Evolutionary conservation across 2,113 vertebrate genomes (phyloP).

Genomic region (Oreamnos americanus): DNA sequence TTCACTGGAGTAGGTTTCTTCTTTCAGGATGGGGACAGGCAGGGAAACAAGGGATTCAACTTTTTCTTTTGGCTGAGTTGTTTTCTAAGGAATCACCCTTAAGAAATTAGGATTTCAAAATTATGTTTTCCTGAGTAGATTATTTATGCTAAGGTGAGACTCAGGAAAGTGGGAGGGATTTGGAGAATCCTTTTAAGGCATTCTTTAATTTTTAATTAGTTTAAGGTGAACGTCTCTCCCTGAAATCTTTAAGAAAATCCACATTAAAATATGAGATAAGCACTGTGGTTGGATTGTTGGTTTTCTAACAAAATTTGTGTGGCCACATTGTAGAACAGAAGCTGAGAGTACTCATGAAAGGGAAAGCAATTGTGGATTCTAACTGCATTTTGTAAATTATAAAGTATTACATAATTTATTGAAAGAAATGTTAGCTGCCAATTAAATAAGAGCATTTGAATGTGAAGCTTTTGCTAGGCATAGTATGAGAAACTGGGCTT

Average conservation of each 20-base stretch:
- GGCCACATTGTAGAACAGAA: background rate
- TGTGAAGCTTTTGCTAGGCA: background rate
- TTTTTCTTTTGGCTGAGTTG: background rate
- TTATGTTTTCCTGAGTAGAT: background rate
- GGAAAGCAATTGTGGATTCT: background rate
- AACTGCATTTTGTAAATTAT: background rate
- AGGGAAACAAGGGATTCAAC: background rate
- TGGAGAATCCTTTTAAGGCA: background rate
- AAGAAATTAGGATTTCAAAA: background rate
- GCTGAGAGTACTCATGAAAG: background rate
- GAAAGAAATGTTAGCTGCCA: background rate
- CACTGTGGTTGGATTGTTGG: background rate
- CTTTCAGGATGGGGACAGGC: background rate
- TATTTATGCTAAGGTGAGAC: background rate
- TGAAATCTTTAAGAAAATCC: background rate
- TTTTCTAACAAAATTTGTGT: background rate
- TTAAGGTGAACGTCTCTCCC: background rate
- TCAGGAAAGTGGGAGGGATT: background rate
- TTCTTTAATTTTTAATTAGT: background rate
- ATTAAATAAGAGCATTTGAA: background rate
- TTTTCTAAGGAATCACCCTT: background rate
- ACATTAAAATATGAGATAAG: background rate
- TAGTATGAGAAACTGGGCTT: background rate
- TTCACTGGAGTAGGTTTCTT: background rate
- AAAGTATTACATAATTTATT: background rate